Conservation (phyloP, 2,797 vertebrate genomes). For the Acanthis flammea region DNA sequence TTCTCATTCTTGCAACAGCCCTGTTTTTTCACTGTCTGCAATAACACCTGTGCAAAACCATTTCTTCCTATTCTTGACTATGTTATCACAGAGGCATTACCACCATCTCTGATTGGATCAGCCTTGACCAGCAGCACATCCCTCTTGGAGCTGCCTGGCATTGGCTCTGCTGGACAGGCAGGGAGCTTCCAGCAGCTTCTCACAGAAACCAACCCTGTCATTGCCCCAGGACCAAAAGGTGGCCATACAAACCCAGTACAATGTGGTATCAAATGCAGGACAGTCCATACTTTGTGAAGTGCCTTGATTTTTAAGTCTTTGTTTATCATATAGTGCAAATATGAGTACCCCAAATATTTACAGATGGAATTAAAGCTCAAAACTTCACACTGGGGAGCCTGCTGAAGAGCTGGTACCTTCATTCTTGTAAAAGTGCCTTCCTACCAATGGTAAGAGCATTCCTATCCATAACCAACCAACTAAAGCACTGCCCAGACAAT, state of each 20-base stretch:
- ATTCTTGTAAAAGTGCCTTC: background rate
- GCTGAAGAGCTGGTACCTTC: background rate
- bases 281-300: background rate
- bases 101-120: background rate
- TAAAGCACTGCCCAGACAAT: background rate
- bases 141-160: background rate
- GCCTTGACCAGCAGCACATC: fast-evolving
- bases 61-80: too few species aligned
- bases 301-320: background rate
- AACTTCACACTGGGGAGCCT: background rate
- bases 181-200: background rate
- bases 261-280: background rate
- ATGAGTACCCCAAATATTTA: background rate
- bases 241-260: background rate
- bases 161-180: background rate
- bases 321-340: background rate
- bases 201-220: background rate
- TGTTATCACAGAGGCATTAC: too few species aligned
- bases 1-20: background rate
- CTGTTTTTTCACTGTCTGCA: background rate
- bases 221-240: background rate
- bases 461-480: background rate
- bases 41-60: background rate
- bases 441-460: background rate
- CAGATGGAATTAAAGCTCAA: background rate